Evolutionary conservation across 1,140 invertebrate genomes (phyloP), one percentile per base, ranked within the genome.

Genomic region (Pseudomyrmex flavicornis): DNA sequence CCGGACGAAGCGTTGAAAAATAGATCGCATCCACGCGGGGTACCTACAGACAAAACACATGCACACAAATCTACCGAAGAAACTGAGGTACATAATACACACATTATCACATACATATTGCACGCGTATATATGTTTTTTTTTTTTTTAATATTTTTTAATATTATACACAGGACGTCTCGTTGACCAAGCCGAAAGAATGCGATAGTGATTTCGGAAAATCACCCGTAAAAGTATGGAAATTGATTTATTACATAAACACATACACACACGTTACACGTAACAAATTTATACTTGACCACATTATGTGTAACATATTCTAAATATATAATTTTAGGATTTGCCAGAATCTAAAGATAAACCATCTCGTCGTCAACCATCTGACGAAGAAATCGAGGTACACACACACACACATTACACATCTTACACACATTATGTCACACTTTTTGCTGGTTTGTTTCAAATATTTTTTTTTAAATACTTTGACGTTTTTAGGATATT

Each of bases 161-260:
- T 61, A 54, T 17, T 87, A 5, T 85, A 35, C 5, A 35, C 35
- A 87, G 72, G 52, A 87, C 35, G 56, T 85, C 69, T 82, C 68
- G 83, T 68, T 66, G 9, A 73, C 52, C 0, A 59, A 83, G 46
- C 54, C 70, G n/a, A 76, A 35, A 75, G 52, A 80, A 1, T 26
- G 48, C 1, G 69, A 73, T 46, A 65, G n/a, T 26, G 65, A 22
- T 59, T 52, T 10, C 46, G 54, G 15, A 52, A 80, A 12, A 73
- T 35, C 10, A 17, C 17, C 17, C 3, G 26, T 5, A 17, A 85
- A 84, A 75, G 82, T 84, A 82, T 62, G 58, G 22, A 26, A 52
- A 72, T 68, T 62, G 15, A 26, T 74, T 65, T 22, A 61, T 26
- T 61, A 52, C 50, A 52, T 52, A 35, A 35, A 35, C 26, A 7